Evolutionary conservation across 2,888 invertebrate genomes (phyloP).

Genomic region (Dermolepida albohirtum): DNA sequence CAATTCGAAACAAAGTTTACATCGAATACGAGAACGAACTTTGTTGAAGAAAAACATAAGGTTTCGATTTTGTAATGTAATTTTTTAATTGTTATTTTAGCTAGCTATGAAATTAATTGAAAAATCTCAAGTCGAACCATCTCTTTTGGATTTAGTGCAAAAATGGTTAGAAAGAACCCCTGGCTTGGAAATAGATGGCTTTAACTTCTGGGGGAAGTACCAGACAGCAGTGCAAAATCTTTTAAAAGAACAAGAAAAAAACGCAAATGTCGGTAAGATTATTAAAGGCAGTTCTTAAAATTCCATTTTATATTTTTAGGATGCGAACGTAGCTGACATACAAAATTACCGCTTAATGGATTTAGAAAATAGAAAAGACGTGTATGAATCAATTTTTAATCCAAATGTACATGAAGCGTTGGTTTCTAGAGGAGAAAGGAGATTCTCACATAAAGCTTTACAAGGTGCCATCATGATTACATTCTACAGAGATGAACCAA

Average conservation of each 20-base stretch:
- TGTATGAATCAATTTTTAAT: slow-evolving; percentile 92
- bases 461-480: slow-evolving; percentile 99
- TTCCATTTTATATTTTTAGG: slow-evolving; percentile 48
- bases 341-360: slow-evolving; percentile 78
- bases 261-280: slow-evolving; percentile 69
- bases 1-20: too few relatives aligned
- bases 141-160: slow-evolving; percentile 87
- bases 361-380: slow-evolving; percentile 82
- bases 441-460: slow-evolving; percentile 90
- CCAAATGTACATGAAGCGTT: slow-evolving; percentile 85
- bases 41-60: too few relatives aligned
- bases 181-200: slow-evolving; percentile 84
- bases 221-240: slow-evolving; percentile 78
- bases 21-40: neutral
- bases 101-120: slow-evolving; percentile 69
- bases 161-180: slow-evolving; percentile 96
- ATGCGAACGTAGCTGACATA: slow-evolving; percentile 53
- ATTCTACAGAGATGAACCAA: slow-evolving; percentile 95
- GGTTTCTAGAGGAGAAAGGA: slow-evolving; percentile 85
- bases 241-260: slow-evolving; percentile 75
- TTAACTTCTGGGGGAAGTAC: slow-evolving; percentile 96
- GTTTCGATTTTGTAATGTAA: too few relatives aligned
- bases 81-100: slow-evolving; percentile 43
- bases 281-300: neutral
- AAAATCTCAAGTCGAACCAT: slow-evolving; percentile 84